Base-by-base conservation (phyloP, 2,797 vertebrate species). In the Trachurus trachurus region DNA sequence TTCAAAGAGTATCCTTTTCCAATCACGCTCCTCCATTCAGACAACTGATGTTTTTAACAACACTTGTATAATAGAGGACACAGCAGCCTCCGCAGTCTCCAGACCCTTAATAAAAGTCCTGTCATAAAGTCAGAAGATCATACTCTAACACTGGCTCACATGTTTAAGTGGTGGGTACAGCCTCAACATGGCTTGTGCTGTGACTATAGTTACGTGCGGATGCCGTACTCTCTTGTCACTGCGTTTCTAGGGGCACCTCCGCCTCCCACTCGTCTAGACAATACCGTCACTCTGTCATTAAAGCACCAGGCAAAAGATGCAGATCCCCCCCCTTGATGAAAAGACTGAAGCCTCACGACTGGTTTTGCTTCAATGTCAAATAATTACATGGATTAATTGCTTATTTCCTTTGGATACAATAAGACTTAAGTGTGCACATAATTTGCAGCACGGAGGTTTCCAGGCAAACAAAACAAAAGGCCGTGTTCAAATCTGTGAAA, bases 241-340 rank as follows among this genome's bases (percentile, higher is more conserved):
- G 58, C 26, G 60, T 60, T 64, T 59, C 50, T 17, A 22, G 9
- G 47, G 21, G 54, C 54, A n/a, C 65, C 29, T 60, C 19, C 45
- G 17, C 53, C 70, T 83, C 85, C 86, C 67, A 83, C 90, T 68
- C 6, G 78, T 88, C 87, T 78, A 84, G 78, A 91, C 84, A 17
- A 78, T 58, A 29, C 22, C 49, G 59, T 47, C 74, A 15, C 44
- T 71, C 61, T 67, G 57, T 88, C 71, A 72, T 80, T 82, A 81
- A 67, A 74, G 71, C 26, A 1, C 9, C 37, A 5, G 21, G n/a
- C 34, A 2, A 47, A 2, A 39, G 49, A 47, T 26, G 40, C 40
- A 71, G 13, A 64, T 59, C 63, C 79, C 61, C 50, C 19, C 60
- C 29, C 31, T 3, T 26, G 37, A 64, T 71, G 8, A 77, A 76